Percentiles rank a stretch among this genome's conserved stretches.
These are phyloP conservation scores for Nestor notabilis DNA, from an alignment of 2,113 vertebrate species.

Conservation along the genomic window DNA sequence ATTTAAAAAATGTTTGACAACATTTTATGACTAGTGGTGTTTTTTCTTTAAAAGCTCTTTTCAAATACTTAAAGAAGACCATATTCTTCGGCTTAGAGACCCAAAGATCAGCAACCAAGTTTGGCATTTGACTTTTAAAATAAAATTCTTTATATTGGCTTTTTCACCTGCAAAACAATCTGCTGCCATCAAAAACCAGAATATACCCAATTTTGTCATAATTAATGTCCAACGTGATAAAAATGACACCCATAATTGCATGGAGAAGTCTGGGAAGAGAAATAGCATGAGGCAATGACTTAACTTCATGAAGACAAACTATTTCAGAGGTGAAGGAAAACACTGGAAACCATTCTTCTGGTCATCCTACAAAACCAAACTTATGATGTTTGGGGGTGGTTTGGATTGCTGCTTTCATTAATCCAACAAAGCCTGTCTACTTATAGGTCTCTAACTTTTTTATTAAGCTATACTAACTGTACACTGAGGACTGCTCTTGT, in stretches of 20 bases:
- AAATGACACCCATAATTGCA: not conserved
- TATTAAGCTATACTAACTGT: not conserved
- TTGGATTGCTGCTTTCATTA: not conserved
- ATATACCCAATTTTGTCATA: not conserved
- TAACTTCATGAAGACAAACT: not conserved
- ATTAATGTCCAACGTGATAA: not conserved
- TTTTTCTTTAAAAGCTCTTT: not conserved
- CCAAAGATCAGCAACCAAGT: not conserved
- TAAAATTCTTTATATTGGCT: not conserved
- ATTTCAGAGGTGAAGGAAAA: not conserved
- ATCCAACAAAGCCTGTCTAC: not conserved
- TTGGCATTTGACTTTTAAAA: not conserved
- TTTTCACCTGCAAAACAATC: not conserved
- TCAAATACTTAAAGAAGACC: not conserved
- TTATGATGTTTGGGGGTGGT: not conserved
- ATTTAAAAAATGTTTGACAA: slow-evolving; percentile 6
- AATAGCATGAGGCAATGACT: not conserved
- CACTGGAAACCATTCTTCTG: not conserved
- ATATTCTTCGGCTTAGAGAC: not conserved
- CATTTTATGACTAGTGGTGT: not conserved
- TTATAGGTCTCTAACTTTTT: not conserved
- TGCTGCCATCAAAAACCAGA: not conserved
- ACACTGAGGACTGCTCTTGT: not conserved
- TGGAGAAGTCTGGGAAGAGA: not conserved
- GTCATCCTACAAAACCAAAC: not conserved